Base-by-base conservation (phyloP, 1,140 invertebrate species). In the Lepidurus packardi region DNA sequence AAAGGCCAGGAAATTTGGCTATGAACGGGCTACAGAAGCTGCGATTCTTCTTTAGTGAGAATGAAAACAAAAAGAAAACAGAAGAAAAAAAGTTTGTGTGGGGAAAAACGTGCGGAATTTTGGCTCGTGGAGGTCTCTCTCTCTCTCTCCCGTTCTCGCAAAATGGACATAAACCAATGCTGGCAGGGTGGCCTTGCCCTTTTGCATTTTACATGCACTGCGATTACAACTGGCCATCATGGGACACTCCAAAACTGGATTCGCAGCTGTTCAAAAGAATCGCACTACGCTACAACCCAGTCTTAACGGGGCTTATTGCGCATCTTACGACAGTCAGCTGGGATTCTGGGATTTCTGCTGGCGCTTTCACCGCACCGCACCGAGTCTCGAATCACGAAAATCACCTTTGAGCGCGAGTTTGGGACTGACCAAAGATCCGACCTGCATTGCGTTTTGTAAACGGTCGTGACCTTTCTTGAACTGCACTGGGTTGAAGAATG, bases 161-260 rank as follows among this genome's bases (percentile, higher is more conserved):
- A 65, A 65, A 65, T 0, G 53, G 9, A 65, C 16, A n/a, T 13
- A 65, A 13, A n/a, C 21, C 16, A 21, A 21, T 65, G 53, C 16
- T 65, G 16, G 16, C 53, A 65, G 53, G 53, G 53, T 65, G 53
- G 53, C 53, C 53, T 65, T 65, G 53, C 53, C 53, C 53, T 65
- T 65, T 9, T 65, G 53, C 53, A 65, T 65, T 65, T 65, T 65
- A 65, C 53, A 21, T 65, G 53, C 53, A 65, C 53, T 65, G 53
- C 45, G 16, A 65, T 65, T 65, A 13, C 53, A 65, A 65, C 53
- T 65, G 53, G 34, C 34, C 53, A 65, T 65, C 53, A 65, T 65
- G 53, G 13, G 53, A 65, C 53, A 65, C 53, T 65, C 53, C 53
- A 65, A 65, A 65, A 65, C 53, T 65, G 53, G 53, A 65, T 65